Conservation (phyloP, 2,797 vertebrate species). For the Dendrocincla tyrannina region DNA sequence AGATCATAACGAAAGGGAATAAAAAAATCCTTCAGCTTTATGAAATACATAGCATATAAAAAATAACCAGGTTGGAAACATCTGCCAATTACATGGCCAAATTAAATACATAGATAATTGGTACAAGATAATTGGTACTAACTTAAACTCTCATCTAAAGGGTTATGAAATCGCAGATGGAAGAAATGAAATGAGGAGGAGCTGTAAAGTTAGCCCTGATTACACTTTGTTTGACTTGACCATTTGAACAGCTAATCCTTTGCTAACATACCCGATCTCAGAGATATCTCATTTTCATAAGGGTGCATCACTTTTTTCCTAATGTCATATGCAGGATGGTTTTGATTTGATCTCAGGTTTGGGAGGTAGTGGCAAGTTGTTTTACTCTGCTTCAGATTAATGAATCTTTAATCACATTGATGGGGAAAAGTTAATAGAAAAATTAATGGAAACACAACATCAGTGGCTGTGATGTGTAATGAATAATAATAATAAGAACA, state of each 20-base stretch:
- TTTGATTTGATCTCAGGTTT: constrained; percentile 34
- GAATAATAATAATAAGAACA: constrained; percentile 55
- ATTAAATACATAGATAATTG: constrained; percentile 35
- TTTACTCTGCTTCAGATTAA: constrained; percentile 45
- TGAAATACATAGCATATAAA: background rate
- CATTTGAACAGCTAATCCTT: constrained; percentile 49
- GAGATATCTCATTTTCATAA: background rate
- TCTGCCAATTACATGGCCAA: background rate
- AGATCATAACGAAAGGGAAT: background rate
- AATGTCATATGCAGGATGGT: background rate
- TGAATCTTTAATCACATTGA: constrained; percentile 66
- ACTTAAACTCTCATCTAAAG: background rate
- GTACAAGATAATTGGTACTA: constrained; percentile 6
- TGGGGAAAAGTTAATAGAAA: constrained; percentile 67
- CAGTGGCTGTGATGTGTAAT: background rate
- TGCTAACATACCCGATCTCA: background rate
- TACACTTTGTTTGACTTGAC: background rate
- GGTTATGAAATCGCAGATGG: background rate
- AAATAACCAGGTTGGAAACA: background rate
- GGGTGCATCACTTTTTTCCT: background rate
- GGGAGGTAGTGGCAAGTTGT: background rate
- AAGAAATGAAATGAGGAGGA: background rate
- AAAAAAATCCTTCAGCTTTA: background rate
- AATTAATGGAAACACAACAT: constrained; percentile 69
- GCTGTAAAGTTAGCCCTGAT: background rate